Evolutionary conservation across 2,113 vertebrate species (phyloP).

Genomic region (Podilymbus podiceps): DNA sequence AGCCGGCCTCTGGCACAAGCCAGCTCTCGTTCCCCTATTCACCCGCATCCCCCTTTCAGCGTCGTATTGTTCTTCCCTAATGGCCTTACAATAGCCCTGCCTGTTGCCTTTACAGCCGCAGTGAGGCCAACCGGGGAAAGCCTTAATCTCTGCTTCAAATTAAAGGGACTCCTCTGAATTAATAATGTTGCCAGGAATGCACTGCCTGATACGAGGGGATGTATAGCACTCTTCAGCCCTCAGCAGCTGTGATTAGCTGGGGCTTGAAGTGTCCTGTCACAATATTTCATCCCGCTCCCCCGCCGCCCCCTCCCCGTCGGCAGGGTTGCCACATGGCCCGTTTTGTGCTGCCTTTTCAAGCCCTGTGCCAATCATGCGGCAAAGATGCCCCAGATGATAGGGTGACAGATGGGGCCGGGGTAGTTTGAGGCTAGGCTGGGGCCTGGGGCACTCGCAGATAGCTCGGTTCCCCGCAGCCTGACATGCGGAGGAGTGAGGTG

Average conservation of each 20-base stretch:
- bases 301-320: not conserved
- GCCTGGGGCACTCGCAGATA: not conserved
- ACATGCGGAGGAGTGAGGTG: not conserved
- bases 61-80: conserved; percentile 77
- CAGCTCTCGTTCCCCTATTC: conserved; percentile 73
- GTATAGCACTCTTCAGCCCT: conserved; percentile 54
- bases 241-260: conserved; percentile 71
- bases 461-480: not conserved
- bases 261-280: conserved; percentile 68
- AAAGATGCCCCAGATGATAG: conserved; percentile 64
- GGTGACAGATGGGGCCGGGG: conserved; percentile 75
- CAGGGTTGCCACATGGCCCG: conserved; percentile 61
- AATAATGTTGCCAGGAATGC: conserved; percentile 72
- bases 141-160: conserved; percentile 65
- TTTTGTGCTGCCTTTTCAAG: conserved; percentile 70
- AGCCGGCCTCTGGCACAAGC: conserved; percentile 74
- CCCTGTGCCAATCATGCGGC: conserved; percentile 43
- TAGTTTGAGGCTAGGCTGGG: conserved; percentile 44
- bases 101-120: conserved; percentile 73
- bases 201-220: conserved; percentile 48
- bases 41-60: conserved; percentile 72
- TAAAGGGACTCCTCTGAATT: conserved; percentile 70
- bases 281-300: conserved; percentile 65
- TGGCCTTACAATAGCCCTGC: conserved; percentile 76
- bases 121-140: conserved; percentile 48